A percentile compares a stretch with the other conserved stretches of the same genome.
These are phyloP conservation scores for Ophioderma brevispina DNA, from an alignment of 35 echinoderm and acorn worm genomes.

Conservation along the genomic window DNA sequence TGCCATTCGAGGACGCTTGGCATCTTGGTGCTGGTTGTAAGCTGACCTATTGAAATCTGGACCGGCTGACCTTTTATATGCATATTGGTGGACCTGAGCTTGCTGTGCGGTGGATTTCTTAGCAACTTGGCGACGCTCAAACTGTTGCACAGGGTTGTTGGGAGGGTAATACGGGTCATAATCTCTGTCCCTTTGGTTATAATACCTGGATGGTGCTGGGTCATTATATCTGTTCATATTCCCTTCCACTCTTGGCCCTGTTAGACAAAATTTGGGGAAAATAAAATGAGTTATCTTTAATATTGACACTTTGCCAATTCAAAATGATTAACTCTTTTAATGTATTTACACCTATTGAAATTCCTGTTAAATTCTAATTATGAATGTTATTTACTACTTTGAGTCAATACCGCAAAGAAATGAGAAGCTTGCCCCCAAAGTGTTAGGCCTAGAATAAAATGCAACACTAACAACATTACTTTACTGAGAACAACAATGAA, in stretches of 20 bases:
- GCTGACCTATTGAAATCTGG: not conserved
- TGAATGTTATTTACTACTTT: too few species aligned
- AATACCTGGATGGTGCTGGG: not conserved
- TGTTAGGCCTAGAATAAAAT: too few species aligned
- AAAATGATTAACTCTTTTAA: too few species aligned
- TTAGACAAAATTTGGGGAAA: not conserved
- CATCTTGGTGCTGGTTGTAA: not conserved
- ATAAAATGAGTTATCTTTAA: too few species aligned
- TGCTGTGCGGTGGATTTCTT: not conserved
- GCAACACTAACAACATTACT: too few species aligned
- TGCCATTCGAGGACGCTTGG: not conserved
- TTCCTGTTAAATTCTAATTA: too few species aligned
- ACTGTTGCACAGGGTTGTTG: not conserved
- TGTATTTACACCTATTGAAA: too few species aligned
- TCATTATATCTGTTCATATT: constrained; percentile 4
- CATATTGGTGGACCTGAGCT: not conserved
- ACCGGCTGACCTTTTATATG: not conserved
- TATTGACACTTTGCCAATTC: too few species aligned
- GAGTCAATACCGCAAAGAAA: too few species aligned
- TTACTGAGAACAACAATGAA: too few species aligned
- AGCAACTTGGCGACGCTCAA: not conserved
- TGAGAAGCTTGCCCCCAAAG: too few species aligned
- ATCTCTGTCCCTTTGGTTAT: not conserved
- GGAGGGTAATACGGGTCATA: not conserved
- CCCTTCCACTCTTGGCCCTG: not conserved